A percentile compares a stretch with the other conserved stretches of the same genome.
Evolutionary conservation across 2,113 vertebrate species (phyloP).

Genomic region (Nanorana parkeri): DNA sequence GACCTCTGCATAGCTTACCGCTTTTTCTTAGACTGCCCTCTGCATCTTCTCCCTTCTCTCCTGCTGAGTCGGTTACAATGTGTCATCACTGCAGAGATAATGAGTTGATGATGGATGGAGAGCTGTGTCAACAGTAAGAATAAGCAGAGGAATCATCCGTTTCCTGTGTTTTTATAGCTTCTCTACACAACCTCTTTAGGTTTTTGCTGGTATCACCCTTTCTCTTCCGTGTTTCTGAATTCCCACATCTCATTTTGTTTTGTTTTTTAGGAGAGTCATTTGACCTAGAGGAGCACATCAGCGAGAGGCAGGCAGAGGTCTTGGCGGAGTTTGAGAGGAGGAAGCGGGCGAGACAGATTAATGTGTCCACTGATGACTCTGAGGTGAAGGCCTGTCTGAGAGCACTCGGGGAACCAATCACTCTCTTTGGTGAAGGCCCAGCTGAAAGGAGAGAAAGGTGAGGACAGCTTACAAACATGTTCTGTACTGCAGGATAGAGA

Average conservation of each 20-base stretch:
- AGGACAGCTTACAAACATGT: not conserved
- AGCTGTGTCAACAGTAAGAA: too few species aligned
- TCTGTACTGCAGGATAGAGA: too few species aligned
- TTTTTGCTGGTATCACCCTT: not conserved
- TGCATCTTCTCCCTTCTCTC: too few species aligned
- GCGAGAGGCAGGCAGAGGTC: slow-evolving; percentile 90
- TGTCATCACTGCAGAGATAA: too few species aligned
- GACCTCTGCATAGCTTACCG: too few species aligned
- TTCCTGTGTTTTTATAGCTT: too few species aligned
- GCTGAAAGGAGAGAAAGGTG: slow-evolving; percentile 94
- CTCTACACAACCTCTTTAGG: not conserved
- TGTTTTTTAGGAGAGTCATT: slow-evolving; percentile 83
- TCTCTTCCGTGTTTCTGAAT: not conserved
- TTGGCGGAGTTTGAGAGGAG: slow-evolving; percentile 93
- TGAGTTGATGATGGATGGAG: too few species aligned
- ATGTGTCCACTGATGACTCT: slow-evolving; percentile 91
- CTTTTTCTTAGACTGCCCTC: too few species aligned
- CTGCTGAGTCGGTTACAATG: too few species aligned
- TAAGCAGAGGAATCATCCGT: too few species aligned
- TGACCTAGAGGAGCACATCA: slow-evolving; percentile 93
- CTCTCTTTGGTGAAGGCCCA: slow-evolving; percentile 92
- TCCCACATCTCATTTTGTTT: not conserved
- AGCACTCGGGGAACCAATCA: slow-evolving; percentile 92
- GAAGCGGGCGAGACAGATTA: slow-evolving; percentile 92
- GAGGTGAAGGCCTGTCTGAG: slow-evolving; percentile 95